Evolutionary conservation across 2,888 invertebrate species (phyloP).

Genomic region (Leuctra nigra): DNA sequence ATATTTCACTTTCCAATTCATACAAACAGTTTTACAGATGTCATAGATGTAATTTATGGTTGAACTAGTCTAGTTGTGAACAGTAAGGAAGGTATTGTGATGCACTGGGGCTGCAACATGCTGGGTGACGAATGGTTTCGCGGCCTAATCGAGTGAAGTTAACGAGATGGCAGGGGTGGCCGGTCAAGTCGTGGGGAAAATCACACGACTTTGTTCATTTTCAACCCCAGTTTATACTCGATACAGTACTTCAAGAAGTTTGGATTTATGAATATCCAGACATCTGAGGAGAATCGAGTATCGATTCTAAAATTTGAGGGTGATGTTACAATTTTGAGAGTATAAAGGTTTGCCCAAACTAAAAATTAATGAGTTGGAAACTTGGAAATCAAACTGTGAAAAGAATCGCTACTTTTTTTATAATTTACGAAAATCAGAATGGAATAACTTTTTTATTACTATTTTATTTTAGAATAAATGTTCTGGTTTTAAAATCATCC

Average conservation of each 20-base stretch:
- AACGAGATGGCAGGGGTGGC: conserved; percentile 12
- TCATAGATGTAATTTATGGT: conserved; percentile 2
- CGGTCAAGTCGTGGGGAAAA: no score
- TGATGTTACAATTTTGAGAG: not conserved
- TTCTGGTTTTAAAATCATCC: no score
- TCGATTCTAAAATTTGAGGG: not conserved
- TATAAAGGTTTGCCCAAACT: no score
- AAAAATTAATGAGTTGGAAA: no score
- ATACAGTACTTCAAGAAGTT: not conserved
- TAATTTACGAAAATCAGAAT: no score
- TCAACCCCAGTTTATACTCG: not conserved
- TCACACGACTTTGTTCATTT: no score
- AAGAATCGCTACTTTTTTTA: no score
- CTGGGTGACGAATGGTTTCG: conserved; percentile 13
- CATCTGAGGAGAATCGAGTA: not conserved
- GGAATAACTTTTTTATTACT: no score
- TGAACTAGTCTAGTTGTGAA: not conserved
- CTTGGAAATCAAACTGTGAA: no score
- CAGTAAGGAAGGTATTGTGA: conserved; percentile 3
- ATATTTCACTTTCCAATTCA: conserved; percentile 20
- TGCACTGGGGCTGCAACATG: conserved; percentile 8
- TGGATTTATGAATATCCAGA: not conserved
- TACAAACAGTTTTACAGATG: conserved; percentile 3
- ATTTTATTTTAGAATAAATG: no score
- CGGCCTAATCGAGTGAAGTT: conserved; percentile 8